phyloP scores from a whole-genome alignment of 2,888 invertebrate species.

The Liopterus haemorrhoidalis region DNA sequence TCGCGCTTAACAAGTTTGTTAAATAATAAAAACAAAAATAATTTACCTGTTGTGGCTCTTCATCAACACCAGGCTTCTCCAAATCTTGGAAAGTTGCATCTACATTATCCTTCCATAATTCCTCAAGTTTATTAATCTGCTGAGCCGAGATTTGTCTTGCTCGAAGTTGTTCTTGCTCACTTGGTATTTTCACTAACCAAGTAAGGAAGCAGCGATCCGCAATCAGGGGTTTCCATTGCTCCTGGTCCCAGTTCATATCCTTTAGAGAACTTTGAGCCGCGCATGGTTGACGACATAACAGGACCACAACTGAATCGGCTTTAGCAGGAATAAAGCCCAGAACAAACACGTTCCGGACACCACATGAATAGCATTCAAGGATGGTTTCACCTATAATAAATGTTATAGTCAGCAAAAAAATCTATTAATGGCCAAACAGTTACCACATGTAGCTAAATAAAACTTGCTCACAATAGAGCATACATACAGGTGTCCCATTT shows the following conservation, averaged over 20 bases:
- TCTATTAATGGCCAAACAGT: no score
- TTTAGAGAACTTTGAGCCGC: constrained; percentile 95
- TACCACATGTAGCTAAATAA: no score
- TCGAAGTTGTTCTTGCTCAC: constrained; percentile 91
- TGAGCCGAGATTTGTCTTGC: constrained; percentile 95
- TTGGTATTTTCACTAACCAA: constrained; percentile 97
- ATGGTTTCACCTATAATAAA: constrained; percentile 98
- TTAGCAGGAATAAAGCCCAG: constrained; percentile 99
- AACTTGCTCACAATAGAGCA: no score
- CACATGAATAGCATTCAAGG: constrained; percentile 98
- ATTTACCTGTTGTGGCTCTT: constrained; percentile 92
- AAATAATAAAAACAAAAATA: no score
- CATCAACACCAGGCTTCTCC: constrained; percentile 96
- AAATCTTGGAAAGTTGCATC: constrained; percentile 97
- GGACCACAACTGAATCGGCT: constrained; percentile 94
- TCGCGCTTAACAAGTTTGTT: no score
- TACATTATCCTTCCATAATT: constrained; percentile 97
- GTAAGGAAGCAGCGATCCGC: constrained; percentile 92
- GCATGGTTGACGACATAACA: constrained; percentile 96
- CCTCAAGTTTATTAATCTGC: constrained; percentile 96
- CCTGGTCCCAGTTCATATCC: constrained; percentile 99
- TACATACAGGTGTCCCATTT: no score
- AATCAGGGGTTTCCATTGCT: constrained; percentile 97
- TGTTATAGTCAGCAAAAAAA: no score
- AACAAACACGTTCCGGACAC: constrained; percentile 95